phyloP scores from a whole-genome alignment of 2,888 invertebrate genomes.

The Andrena hattorfiana region DNA sequence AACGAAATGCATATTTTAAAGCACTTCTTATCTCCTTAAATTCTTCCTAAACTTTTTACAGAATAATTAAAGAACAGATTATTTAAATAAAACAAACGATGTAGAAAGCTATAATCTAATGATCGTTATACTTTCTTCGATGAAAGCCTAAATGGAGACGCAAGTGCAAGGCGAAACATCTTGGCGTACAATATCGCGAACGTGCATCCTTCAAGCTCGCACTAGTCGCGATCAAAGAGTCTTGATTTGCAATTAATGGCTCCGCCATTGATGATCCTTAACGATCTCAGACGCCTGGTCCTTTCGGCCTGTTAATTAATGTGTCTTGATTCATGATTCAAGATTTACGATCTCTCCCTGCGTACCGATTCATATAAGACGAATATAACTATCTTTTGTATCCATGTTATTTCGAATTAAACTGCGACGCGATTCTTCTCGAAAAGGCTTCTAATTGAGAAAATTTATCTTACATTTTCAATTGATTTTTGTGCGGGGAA shows the following conservation, averaged over 20 bases:
- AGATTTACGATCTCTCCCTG: constrained; percentile 63
- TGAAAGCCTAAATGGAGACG: not conserved
- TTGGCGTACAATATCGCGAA: not conserved
- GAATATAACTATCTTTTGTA: not conserved
- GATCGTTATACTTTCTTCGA: not conserved
- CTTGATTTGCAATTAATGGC: constrained; percentile 75
- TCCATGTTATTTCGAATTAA: not conserved
- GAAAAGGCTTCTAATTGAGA: too few species aligned
- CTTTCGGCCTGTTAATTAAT: constrained; percentile 54
- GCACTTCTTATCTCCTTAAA: too few species aligned
- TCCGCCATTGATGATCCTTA: constrained; percentile 66
- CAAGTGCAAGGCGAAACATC: not conserved
- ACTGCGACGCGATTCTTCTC: not conserved
- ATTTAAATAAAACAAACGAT: not conserved
- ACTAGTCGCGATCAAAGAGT: constrained; percentile 65
- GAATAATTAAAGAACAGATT: not conserved
- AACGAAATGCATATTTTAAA: too few species aligned
- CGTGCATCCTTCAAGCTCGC: constrained; percentile 19
- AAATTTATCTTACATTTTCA: too few species aligned
- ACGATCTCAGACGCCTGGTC: constrained; percentile 64
- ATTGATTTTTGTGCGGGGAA: too few species aligned
- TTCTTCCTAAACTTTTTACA: too few species aligned
- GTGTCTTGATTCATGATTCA: constrained; percentile 65
- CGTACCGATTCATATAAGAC: not conserved
- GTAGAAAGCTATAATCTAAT: not conserved